Conservation (phyloP, 2,113 vertebrate species). For the Phalacrocorax carbo region DNA sequence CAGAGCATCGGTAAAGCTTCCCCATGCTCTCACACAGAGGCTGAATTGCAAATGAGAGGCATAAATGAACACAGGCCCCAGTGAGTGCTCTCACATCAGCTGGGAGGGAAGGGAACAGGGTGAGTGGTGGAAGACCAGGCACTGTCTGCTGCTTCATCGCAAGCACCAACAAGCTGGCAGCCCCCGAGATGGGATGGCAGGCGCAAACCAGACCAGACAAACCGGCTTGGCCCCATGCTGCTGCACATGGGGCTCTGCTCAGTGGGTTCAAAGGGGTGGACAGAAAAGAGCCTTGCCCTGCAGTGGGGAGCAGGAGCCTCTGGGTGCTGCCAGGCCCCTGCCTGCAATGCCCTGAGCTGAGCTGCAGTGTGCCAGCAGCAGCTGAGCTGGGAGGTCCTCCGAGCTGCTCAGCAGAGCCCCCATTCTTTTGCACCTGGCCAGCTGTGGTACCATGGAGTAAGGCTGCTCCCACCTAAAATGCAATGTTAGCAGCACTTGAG, state of each 20-base stretch:
- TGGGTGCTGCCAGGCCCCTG: neutral
- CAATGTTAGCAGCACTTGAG: neutral
- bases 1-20: neutral
- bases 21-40: neutral
- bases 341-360: neutral
- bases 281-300: neutral
- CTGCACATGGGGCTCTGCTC: neutral
- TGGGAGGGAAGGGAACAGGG: neutral
- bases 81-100: neutral
- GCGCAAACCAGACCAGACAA: neutral
- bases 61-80: neutral
- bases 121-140: neutral
- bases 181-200: accelerated
- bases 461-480: neutral
- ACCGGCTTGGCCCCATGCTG: neutral
- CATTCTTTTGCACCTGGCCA: neutral
- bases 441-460: neutral
- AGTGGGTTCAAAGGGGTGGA: neutral
- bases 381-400: too few species aligned
- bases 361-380: accelerated
- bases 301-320: accelerated
- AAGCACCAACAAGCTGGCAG: accelerated
- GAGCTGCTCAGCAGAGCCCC: neutral
- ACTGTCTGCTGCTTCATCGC: neutral
- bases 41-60: neutral